A percentile compares a stretch with the other conserved stretches of the same genome.
Conservation (phyloP, 2,888 invertebrate species). For the Ornithoptera alexandrae region DNA sequence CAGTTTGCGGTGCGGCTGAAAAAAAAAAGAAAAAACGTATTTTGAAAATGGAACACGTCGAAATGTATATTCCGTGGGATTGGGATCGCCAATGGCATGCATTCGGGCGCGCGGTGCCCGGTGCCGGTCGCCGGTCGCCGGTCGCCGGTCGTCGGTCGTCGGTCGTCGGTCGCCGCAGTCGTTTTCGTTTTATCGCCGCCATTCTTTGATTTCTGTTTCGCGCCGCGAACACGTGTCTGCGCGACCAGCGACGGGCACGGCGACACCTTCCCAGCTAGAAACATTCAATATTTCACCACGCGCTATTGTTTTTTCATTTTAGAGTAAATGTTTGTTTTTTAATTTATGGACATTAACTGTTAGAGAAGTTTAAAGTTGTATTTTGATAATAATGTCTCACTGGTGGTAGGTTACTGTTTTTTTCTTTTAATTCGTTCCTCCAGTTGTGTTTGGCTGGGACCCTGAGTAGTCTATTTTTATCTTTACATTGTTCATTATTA, state of each 20-base stretch:
- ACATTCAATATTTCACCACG: conserved; percentile 4
- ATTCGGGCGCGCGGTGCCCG: conserved; percentile 41
- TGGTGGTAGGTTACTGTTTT: too few relatives aligned
- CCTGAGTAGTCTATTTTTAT: too few relatives aligned
- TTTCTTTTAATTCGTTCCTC: too few relatives aligned
- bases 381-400: too few relatives aligned
- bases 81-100: conserved; percentile 54
- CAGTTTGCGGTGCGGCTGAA: conserved; percentile 18
- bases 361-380: too few relatives aligned
- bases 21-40: conserved; percentile 26
- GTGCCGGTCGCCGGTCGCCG: conserved; percentile 31
- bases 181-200: conserved; percentile 25
- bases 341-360: too few relatives aligned
- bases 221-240: conserved; percentile 16
- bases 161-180: conserved; percentile 35
- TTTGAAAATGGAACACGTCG: conserved; percentile 63
- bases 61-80: conserved; percentile 61
- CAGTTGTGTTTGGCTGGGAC: too few relatives aligned
- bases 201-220: conserved; percentile 29
- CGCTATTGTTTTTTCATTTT: neutral
- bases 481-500: too few relatives aligned
- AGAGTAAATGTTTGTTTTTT: neutral
- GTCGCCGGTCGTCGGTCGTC: conserved; percentile 35
- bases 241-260: conserved; percentile 11
- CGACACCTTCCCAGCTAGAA: conserved; percentile 25